Evolutionary conservation across 2,797 vertebrate species (phyloP).

Genomic region (Yasuhikotakia modesta): DNA sequence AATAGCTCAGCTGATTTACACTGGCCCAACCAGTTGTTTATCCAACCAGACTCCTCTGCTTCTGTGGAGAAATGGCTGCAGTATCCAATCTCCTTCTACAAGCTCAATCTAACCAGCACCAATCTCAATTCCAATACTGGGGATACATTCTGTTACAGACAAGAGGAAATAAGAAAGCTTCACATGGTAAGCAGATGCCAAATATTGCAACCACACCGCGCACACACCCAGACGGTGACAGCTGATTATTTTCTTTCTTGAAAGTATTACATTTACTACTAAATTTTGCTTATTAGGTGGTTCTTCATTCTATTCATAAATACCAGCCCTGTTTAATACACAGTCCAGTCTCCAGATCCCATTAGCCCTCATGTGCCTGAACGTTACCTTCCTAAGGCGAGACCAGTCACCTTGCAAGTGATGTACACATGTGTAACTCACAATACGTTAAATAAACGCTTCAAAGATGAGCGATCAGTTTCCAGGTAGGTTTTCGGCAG

Average conservation of each 20-base stretch:
- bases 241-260: not conserved
- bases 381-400: conserved; percentile 62
- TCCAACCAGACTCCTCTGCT: conserved; percentile 61
- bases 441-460: not conserved
- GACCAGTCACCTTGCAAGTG: not conserved
- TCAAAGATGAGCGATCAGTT: not conserved
- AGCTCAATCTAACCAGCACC: conserved; percentile 66
- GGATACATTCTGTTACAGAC: conserved; percentile 1
- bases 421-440: not conserved
- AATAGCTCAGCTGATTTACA: conserved; percentile 55
- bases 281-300: conserved; percentile 50
- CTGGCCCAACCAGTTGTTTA: conserved; percentile 59
- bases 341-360: conserved; percentile 55
- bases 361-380: conserved; percentile 37
- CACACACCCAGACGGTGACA: too few species aligned
- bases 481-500: not conserved
- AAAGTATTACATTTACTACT: not conserved
- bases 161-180: not conserved
- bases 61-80: conserved; percentile 59
- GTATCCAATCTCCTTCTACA: conserved; percentile 65
- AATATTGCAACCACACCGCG: too few species aligned
- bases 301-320: conserved; percentile 66
- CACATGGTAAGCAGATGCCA: not conserved
- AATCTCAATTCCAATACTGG: conserved; percentile 57
- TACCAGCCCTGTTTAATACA: conserved; percentile 60